Conservation (phyloP, 2,888 invertebrate species). For the Lampropteryx suffumata region DNA sequence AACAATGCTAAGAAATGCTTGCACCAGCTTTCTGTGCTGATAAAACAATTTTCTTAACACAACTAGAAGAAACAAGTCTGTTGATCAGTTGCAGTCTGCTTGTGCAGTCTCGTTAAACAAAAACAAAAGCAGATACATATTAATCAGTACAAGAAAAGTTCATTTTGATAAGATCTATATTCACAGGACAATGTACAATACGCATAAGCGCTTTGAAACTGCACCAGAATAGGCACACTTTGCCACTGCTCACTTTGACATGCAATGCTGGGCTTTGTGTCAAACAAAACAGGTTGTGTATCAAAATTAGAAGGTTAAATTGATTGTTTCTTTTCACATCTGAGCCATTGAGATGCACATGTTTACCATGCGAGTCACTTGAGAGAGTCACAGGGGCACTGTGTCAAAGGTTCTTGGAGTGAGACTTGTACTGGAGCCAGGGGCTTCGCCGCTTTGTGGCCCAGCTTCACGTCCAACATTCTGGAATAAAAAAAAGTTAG, state of each 20-base stretch:
- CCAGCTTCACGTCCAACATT: conserved; percentile 80
- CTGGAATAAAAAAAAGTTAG: conserved; percentile 49
- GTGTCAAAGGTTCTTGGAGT: conserved; percentile 68
- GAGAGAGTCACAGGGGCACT: conserved; percentile 73
- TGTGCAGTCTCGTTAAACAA: conserved; percentile 56
- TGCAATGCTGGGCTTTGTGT: conserved; percentile 10
- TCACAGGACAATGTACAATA: conserved; percentile 64
- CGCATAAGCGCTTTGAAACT: conserved; percentile 10
- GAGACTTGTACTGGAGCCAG: conserved; percentile 82
- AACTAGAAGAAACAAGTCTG: conserved; percentile 53
- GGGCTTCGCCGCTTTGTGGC: conserved; percentile 84
- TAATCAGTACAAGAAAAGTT: conserved; percentile 62
- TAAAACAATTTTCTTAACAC: conserved; percentile 62
- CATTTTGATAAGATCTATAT: conserved; percentile 53
- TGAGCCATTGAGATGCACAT: conserved; percentile 42
- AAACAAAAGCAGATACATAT: conserved; percentile 58
- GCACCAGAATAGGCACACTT: conserved; percentile 14
- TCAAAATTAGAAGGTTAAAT: conserved; percentile 15
- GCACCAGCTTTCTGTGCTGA: conserved; percentile 65
- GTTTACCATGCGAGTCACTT: conserved; percentile 66
- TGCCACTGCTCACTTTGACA: conserved; percentile 14
- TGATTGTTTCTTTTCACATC: conserved; percentile 20
- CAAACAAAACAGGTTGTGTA: conserved; percentile 11
- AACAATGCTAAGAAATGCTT: conserved; percentile 74
- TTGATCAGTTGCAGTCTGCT: conserved; percentile 52